Evolutionary conservation across 2,113 vertebrate species (phyloP).

Genomic region (Paramisgurnus dabryanus): DNA sequence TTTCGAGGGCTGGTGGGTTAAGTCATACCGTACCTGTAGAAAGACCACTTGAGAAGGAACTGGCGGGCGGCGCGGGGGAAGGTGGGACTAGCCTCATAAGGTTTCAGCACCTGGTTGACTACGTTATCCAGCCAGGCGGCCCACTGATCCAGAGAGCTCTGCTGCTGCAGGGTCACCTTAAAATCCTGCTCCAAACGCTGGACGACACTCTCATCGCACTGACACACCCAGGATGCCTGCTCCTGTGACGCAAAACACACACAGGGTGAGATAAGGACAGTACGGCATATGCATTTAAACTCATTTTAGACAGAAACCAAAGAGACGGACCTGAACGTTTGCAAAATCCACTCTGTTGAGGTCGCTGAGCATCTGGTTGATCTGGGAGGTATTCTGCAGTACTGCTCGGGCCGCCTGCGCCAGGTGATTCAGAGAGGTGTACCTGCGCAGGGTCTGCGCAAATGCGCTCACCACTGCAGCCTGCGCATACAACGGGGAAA

Average conservation of each 20-base stretch:
- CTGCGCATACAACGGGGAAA: constrained; percentile 62
- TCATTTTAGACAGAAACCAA: not conserved
- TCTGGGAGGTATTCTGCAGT: constrained; percentile 97
- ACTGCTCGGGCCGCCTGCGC: constrained; percentile 94
- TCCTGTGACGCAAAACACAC: constrained; percentile 75
- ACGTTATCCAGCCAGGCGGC: constrained; percentile 93
- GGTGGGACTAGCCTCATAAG: constrained; percentile 87
- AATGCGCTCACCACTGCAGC: constrained; percentile 94
- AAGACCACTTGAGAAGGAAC: constrained; percentile 99
- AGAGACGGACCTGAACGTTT: constrained; percentile 87
- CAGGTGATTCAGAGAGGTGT: constrained; percentile 96
- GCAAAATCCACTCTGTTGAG: constrained; percentile 98
- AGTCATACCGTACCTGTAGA: constrained; percentile 84
- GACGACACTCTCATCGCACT: constrained; percentile 93
- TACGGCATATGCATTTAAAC: not conserved
- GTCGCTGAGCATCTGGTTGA: constrained; percentile 99
- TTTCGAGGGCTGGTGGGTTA: no score
- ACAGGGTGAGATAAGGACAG: not conserved
- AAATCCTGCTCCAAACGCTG: constrained; percentile 97
- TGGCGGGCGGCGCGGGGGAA: constrained; percentile 95
- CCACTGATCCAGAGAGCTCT: constrained; percentile 98
- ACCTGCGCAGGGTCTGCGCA: constrained; percentile 90
- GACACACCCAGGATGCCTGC: constrained; percentile 98
- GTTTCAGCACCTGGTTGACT: constrained; percentile 92
- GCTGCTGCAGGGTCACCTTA: constrained; percentile 95